These are phyloP conservation scores for Junco hyemalis DNA, from an alignment of 2,113 vertebrate genomes.

Conservation along the genomic window DNA sequence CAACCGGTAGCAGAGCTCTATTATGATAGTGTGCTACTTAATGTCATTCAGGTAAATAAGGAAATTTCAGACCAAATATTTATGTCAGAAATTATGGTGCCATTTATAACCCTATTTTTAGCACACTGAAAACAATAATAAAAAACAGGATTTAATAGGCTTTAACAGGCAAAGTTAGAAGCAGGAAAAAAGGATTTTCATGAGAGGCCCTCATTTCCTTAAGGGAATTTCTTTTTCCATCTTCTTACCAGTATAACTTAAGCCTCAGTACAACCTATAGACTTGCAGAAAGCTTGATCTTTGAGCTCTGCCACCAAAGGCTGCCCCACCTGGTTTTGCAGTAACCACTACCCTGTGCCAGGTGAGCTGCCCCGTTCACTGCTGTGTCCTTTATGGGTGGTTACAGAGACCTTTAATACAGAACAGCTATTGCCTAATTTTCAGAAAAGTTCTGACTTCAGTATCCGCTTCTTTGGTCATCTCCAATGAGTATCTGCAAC, in stretches of 20 bases:
- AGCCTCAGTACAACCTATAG: background rate
- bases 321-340: background rate
- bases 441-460: background rate
- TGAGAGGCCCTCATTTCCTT: background rate
- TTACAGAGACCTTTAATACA: background rate
- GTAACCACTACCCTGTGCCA: background rate
- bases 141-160: background rate
- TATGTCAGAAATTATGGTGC: slow-evolving; percentile 1
- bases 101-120: slow-evolving; percentile 27
- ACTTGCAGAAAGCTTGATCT: background rate
- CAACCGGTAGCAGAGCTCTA: background rate
- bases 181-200: background rate
- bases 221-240: background rate
- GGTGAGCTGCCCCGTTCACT: accelerated
- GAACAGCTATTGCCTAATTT: background rate
- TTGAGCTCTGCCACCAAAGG: background rate
- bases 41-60: background rate
- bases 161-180: background rate
- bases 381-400: no score
- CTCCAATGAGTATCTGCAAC: background rate
- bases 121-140: background rate
- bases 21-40: background rate
- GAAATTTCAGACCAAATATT: slow-evolving; percentile 48
- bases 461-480: background rate
- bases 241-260: background rate